Conservation (phyloP, 2,888 invertebrate species). For the Auanema sp. region DNA sequence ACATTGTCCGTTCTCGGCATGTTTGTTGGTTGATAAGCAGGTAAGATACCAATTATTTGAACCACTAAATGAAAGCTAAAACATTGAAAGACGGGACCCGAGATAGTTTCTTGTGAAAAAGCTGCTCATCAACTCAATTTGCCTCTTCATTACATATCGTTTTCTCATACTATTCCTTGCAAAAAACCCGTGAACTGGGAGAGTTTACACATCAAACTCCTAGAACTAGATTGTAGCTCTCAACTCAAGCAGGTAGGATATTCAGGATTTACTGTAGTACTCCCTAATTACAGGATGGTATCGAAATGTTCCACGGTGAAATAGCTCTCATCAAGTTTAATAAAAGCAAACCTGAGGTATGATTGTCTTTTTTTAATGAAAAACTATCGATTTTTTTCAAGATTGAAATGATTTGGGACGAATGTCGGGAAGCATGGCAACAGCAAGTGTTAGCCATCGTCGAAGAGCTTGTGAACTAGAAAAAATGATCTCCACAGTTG, state of each 20-base stretch:
- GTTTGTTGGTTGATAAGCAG: constrained; percentile 44
- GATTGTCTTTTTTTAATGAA: background rate
- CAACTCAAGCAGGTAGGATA: constrained; percentile 44
- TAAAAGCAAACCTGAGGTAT: constrained; percentile 14
- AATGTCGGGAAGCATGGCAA: constrained; percentile 28
- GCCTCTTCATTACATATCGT: constrained; percentile 38
- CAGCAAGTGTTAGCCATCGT: background rate
- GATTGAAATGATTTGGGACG: constrained; percentile 58
- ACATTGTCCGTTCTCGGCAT: constrained; percentile 54
- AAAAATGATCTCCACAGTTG: constrained; percentile 3
- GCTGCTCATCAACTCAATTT: constrained; percentile 41
- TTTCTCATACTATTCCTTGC: constrained; percentile 35
- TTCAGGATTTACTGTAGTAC: background rate
- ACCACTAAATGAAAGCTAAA: background rate
- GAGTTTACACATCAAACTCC: constrained; percentile 26
- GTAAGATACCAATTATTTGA: constrained; percentile 10
- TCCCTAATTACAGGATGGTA: constrained; percentile 46
- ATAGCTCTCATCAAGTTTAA: constrained; percentile 34
- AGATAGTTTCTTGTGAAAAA: constrained; percentile 42
- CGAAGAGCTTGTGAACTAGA: background rate
- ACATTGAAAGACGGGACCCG: constrained; percentile 20
- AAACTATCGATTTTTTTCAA: constrained; percentile 6
- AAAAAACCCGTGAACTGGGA: constrained; percentile 39
- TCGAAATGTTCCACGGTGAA: constrained; percentile 59
- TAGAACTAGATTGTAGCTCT: constrained; percentile 43